phyloP scores from a whole-genome alignment of 2,113 vertebrate species.

The Microcebus murinus region DNA sequence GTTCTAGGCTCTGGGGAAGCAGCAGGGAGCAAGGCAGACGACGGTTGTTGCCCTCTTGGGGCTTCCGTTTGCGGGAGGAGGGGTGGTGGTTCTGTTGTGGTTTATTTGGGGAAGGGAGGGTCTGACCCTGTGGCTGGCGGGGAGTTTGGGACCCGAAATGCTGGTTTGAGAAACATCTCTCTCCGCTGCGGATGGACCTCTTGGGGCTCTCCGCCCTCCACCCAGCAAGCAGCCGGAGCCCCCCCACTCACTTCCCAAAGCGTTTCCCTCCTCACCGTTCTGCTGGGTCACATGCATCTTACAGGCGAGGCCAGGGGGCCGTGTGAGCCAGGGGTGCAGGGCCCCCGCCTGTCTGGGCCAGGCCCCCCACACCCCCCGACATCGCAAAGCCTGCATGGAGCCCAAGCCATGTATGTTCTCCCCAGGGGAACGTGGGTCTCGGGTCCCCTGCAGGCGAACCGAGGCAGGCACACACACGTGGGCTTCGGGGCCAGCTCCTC shows the following conservation, averaged over 20 bases:
- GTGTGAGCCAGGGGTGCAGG: too few species aligned
- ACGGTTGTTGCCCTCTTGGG: background rate
- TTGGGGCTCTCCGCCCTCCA: background rate
- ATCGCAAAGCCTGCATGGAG: background rate
- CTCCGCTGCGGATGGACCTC: too few species aligned
- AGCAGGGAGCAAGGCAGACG: background rate
- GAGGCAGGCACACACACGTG: background rate
- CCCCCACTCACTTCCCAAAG: too few species aligned
- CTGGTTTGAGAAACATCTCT: background rate
- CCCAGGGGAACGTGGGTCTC: background rate
- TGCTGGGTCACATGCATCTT: background rate
- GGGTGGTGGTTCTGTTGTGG: background rate
- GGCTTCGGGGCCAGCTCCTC: background rate
- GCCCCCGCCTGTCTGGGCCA: background rate
- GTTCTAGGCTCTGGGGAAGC: background rate
- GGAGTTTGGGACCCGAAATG: background rate
- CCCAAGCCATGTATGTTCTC: background rate
- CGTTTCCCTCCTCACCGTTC: accelerated
- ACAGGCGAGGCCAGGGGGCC: background rate
- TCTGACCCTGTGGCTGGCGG: background rate
- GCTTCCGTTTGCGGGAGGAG: background rate
- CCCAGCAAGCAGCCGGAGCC: too few species aligned
- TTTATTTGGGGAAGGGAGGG: too few species aligned
- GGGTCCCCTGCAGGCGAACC: accelerated
- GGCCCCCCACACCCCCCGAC: background rate